phyloP scores from a whole-genome alignment of 1,140 invertebrate species.

The fruit fly (Drosophila melanogaster) region DNA sequence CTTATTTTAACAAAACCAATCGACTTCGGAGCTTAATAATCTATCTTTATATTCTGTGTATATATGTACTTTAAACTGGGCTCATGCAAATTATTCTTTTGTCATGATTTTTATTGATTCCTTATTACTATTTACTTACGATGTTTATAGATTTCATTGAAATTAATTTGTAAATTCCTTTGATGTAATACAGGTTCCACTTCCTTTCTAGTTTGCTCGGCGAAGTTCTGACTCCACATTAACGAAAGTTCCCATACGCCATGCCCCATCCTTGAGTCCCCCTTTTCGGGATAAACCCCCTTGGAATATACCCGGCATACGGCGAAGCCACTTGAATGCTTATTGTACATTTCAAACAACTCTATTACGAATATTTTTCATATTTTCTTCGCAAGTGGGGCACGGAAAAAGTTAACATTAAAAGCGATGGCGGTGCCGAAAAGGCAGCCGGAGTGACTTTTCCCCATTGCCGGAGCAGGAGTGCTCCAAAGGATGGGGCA shows the following conservation, averaged over 20 bases:
- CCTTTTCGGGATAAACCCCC: constrained; percentile 5
- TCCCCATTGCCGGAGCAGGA: constrained; percentile 1
- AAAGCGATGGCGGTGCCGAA: constrained; percentile 71
- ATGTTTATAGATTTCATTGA: no score
- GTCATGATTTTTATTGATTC: no score
- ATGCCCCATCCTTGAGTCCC: background rate
- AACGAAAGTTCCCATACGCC: constrained; percentile 34
- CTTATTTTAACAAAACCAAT: no score
- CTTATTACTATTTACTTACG: no score
- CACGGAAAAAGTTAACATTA: constrained; percentile 76
- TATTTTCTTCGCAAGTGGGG: constrained; percentile 68
- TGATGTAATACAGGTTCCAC: constrained; percentile 17
- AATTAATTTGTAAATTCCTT: no score
- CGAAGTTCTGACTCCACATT: constrained; percentile 48
- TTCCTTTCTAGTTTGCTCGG: constrained; percentile 3
- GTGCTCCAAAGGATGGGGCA: constrained; percentile 3
- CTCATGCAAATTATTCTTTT: no score
- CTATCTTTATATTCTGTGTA: no score
- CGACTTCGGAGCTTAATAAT: no score
- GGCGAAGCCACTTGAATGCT: constrained; percentile 77
- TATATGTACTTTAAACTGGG: no score
- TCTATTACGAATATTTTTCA: constrained; percentile 83
- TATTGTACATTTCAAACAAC: constrained; percentile 83
- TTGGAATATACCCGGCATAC: constrained; percentile 42
- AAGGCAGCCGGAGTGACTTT: constrained; percentile 45